phyloP scores from a whole-genome alignment of 2,113 vertebrate species.

The Colossoma macropomum region DNA sequence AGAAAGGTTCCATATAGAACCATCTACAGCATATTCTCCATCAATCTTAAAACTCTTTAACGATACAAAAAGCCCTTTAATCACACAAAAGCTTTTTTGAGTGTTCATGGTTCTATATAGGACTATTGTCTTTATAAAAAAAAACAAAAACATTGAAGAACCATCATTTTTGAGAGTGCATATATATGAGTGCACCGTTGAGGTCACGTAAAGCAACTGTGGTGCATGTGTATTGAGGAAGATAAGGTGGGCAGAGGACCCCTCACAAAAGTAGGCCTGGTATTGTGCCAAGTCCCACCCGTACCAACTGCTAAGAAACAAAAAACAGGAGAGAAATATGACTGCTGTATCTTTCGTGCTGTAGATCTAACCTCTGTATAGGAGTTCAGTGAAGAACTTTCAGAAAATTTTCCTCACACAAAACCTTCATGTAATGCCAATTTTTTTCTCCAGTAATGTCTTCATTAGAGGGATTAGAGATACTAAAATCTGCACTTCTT shows the following conservation, averaged over 20 bases:
- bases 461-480: too few relatives aligned
- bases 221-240: conserved; percentile 19
- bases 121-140: too few relatives aligned
- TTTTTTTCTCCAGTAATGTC: too few relatives aligned
- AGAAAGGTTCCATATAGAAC: too few relatives aligned
- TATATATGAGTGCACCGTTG: neutral
- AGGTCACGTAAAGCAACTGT: conserved; percentile 10
- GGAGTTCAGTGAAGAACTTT: neutral
- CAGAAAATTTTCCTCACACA: neutral
- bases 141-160: too few relatives aligned
- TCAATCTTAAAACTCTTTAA: too few relatives aligned
- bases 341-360: neutral
- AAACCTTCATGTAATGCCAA: neutral
- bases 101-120: too few relatives aligned
- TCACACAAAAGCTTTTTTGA: too few relatives aligned
- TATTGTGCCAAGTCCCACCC: neutral
- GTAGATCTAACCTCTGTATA: neutral
- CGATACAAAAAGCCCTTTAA: too few relatives aligned
- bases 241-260: conserved; percentile 13
- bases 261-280: neutral
- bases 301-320: neutral
- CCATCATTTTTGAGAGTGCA: too few relatives aligned
- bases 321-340: neutral
- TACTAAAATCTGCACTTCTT: too few relatives aligned
- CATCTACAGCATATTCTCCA: too few relatives aligned